Conservation (phyloP, 2,113 vertebrate species). For the Ascaphus truei region DNA sequence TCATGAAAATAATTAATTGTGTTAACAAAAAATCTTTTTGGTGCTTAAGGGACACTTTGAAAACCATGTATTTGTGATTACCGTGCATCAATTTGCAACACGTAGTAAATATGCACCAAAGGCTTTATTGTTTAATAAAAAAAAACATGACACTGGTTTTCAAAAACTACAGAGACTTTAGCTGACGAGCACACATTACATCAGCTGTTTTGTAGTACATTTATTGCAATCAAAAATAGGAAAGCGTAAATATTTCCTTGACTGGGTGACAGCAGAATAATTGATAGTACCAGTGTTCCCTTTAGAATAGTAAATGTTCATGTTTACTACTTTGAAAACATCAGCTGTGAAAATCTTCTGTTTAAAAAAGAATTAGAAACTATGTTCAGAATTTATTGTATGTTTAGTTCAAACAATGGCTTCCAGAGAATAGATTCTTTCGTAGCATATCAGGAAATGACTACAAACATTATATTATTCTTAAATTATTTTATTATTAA, state of each 20-base stretch:
- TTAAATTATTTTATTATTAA: no score
- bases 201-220: background rate
- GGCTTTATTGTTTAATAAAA: no score
- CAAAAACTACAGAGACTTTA: background rate
- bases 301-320: slow-evolving; percentile 12
- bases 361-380: slow-evolving; percentile 15
- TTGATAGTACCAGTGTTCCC: background rate
- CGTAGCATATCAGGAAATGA: slow-evolving; percentile 20
- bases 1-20: no score
- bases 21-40: no score
- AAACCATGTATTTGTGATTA: no score
- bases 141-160: no score
- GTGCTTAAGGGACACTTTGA: no score
- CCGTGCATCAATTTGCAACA: no score
- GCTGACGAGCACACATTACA: background rate
- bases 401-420: slow-evolving; percentile 2
- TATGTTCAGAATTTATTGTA: slow-evolving; percentile 21
- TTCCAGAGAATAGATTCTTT: slow-evolving; percentile 14
- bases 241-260: background rate
- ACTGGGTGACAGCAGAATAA: background rate
- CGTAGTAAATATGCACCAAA: no score
- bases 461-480: slow-evolving; percentile 27
- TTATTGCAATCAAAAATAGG: background rate
- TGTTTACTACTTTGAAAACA: slow-evolving; percentile 23
- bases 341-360: slow-evolving; percentile 16